phyloP scores from a whole-genome alignment of 1,140 invertebrate species.

The Drosophila orena region DNA sequence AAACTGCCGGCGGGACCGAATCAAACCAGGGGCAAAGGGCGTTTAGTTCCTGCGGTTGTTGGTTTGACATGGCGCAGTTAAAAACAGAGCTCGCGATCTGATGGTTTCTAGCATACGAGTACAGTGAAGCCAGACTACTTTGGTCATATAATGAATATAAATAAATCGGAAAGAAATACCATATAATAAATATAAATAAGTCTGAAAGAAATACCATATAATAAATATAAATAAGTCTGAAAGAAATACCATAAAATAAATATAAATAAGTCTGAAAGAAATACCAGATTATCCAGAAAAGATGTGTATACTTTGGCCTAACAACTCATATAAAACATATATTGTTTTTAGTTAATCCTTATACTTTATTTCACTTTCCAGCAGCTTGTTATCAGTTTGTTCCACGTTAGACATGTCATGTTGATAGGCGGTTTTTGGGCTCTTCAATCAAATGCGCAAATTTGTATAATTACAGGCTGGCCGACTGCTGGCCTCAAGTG shows the following conservation, averaged over 20 bases:
- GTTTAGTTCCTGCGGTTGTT: conserved; percentile 70
- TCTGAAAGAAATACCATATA: background rate
- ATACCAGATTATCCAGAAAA: too few species aligned
- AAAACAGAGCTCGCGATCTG: conserved; percentile 34
- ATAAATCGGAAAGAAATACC: background rate
- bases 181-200: background rate
- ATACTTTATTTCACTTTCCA: background rate
- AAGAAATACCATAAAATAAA: too few species aligned
- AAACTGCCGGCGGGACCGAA: conserved; percentile 23
- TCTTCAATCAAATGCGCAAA: conserved; percentile 79
- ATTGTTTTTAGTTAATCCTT: too few species aligned
- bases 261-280: background rate
- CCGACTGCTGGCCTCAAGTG: conserved; percentile 27
- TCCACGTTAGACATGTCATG: conserved; percentile 32
- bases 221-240: background rate
- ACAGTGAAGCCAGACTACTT: too few species aligned
- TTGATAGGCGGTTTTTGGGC: conserved; percentile 36
- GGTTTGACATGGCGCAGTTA: conserved; percentile 73
- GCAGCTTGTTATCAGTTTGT: background rate
- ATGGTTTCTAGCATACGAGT: background rate
- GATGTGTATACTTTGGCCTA: too few species aligned
- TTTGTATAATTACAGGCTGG: conserved; percentile 73
- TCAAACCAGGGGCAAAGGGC: conserved; percentile 34
- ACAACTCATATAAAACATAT: too few species aligned
- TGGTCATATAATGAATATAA: background rate